Evolutionary conservation across 1,140 invertebrate species (phyloP), one percentile per base, ranked within the genome.

Genomic region (Achatina immaculata): DNA sequence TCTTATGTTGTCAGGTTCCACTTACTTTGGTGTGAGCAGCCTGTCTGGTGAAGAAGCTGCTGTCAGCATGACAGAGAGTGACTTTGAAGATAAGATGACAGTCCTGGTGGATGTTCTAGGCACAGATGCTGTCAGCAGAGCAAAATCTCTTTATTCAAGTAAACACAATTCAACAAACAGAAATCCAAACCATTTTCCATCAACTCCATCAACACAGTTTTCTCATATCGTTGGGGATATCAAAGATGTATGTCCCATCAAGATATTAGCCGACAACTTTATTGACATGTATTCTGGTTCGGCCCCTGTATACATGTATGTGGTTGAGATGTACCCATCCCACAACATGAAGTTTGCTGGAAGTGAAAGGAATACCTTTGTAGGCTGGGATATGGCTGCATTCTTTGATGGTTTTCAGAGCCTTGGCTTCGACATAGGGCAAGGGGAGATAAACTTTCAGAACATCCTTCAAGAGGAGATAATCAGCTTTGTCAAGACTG

Each of bases 381-480:
- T 88, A 34, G 85, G 85, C 77, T 89, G 86, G 86, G 88, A 88
- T 62, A 38, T 83, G 16, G 71, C 87, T 55, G 87, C 83, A 16
- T 89, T 87, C 78, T 88, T 89, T 55, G 86, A 84, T 0, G 73
- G 82, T n/a, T 85, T 88, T 11, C 58, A 71, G 28, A 78, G 84
- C 11, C 82, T 85, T 36, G 84, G 83, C 9, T 85, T 85, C 51
- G 42, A 40, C 28, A 82, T 83, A 0, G 76, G 72, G 34, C 38
- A 74, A n/a, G 66, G 36, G 19, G 87, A 89, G 66, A 58, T 84
- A 3, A 58, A 80, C n/a, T 88, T 87, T 72, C 81, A 85, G 81
- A 78, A 82, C 3, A 75, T 82, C 42, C 40, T 88, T 36, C 58
- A 81, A 21, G 72, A 83, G 62, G 84, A 88, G 82, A 78, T 88